These are phyloP conservation scores for Balaenoptera acutorostrata DNA, from an alignment of 2,113 vertebrate species.

Conservation along the genomic window DNA sequence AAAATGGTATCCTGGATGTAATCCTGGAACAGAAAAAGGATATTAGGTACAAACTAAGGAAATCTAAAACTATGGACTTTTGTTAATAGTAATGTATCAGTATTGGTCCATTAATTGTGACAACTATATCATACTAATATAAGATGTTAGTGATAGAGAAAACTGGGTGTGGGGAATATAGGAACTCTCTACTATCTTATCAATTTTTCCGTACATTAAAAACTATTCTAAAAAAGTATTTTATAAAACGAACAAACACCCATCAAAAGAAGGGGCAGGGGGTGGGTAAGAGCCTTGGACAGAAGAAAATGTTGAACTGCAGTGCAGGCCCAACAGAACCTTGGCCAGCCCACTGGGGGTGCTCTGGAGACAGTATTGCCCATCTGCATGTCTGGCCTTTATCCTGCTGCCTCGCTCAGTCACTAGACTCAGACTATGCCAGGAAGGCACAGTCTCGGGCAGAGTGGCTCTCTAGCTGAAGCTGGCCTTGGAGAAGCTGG, in stretches of 20 bases:
- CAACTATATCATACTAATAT: neutral
- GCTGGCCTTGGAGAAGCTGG: neutral
- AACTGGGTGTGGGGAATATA: neutral
- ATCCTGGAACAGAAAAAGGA: neutral
- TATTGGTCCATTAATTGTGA: neutral
- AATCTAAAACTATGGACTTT: neutral
- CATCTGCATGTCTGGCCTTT: neutral
- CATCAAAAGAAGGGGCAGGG: neutral
- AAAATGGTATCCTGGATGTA: neutral
- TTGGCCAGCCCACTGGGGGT: neutral
- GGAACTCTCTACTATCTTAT: neutral
- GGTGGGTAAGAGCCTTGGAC: neutral
- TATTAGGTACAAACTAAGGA: neutral
- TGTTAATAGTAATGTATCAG: neutral
- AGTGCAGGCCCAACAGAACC: neutral
- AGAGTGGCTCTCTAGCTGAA: neutral
- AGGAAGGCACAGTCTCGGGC: neutral
- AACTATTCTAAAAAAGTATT: neutral
- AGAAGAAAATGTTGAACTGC: neutral
- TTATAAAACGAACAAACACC: neutral
- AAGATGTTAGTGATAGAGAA: neutral
- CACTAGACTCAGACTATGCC: neutral
- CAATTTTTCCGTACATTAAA: conserved; percentile 10
- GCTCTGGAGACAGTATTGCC: neutral
- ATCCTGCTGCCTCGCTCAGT: neutral